phyloP scores from a whole-genome alignment of 2,888 invertebrate genomes.

The Ennomos fuscantarius region DNA sequence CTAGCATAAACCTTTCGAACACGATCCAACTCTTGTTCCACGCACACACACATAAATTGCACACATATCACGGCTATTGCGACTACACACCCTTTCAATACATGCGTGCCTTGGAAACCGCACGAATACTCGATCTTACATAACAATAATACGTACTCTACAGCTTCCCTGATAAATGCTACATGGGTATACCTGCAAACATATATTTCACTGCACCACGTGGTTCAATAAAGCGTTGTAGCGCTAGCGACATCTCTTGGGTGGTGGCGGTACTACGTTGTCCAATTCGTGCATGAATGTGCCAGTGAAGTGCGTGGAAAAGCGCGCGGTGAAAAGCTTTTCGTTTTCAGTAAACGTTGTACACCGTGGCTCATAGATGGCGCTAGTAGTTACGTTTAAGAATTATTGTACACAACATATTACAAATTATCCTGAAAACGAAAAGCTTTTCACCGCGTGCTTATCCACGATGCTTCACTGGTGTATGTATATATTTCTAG shows the following conservation, averaged over 20 bases:
- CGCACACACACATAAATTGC: slow-evolving; percentile 16
- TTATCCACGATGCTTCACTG: too few relatives aligned
- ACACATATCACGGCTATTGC: slow-evolving; percentile 71
- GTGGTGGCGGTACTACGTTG: slow-evolving; percentile 58
- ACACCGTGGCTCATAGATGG: slow-evolving; percentile 56
- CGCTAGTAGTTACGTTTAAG: slow-evolving; percentile 48
- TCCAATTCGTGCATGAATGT: neutral
- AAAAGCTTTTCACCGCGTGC: too few relatives aligned
- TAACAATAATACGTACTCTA: slow-evolving; percentile 80
- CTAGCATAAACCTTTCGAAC: slow-evolving; percentile 67
- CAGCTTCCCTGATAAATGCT: slow-evolving; percentile 65
- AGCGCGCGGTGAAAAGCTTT: slow-evolving; percentile 9
- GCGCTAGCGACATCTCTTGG: slow-evolving; percentile 71
- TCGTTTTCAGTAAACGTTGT: slow-evolving; percentile 30
- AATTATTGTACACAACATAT: neutral
- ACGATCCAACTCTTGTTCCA: slow-evolving; percentile 67
- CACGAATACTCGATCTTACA: slow-evolving; percentile 80
- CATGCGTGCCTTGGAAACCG: slow-evolving; percentile 71
- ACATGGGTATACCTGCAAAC: slow-evolving; percentile 11
- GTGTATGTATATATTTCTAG: slow-evolving; percentile 16
- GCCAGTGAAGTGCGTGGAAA: slow-evolving; percentile 14
- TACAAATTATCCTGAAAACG: too few relatives aligned
- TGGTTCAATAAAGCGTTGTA: slow-evolving; percentile 75
- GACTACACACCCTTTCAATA: slow-evolving; percentile 72
- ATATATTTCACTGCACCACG: slow-evolving; percentile 54